These are phyloP conservation scores for Xestia xanthographa DNA, from an alignment of 2,888 invertebrate genomes.

Conservation along the genomic window DNA sequence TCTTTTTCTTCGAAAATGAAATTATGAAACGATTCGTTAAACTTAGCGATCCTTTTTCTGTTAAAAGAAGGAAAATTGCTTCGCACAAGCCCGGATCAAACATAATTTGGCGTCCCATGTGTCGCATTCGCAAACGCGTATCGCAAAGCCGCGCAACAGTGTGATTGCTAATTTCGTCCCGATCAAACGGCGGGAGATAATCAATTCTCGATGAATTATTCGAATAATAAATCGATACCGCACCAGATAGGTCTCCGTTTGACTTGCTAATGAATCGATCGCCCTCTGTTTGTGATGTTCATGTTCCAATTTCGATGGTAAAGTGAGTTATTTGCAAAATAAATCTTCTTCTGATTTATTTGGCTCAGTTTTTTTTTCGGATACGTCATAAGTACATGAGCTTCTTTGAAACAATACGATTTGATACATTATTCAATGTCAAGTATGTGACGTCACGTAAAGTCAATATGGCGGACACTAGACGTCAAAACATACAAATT, in stretches of 20 bases:
- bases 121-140: constrained; percentile 6
- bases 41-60: background rate
- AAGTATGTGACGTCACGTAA: background rate
- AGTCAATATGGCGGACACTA: background rate
- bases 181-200: constrained; percentile 59
- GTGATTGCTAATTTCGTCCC: constrained; percentile 30
- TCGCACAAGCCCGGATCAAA: constrained; percentile 2
- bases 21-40: constrained; percentile 39
- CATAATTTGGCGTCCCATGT: constrained; percentile 11
- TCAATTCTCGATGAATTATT: constrained; percentile 64
- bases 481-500: background rate
- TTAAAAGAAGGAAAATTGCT: constrained; percentile 6
- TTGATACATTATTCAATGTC: background rate
- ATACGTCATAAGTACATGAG: too few relatives aligned
- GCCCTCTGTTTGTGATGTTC: constrained; percentile 60
- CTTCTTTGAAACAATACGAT: background rate
- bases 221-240: constrained; percentile 48
- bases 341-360: background rate
- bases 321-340: constrained; percentile 50
- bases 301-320: constrained; percentile 51
- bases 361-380: too few relatives aligned
- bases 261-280: constrained; percentile 72
- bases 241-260: constrained; percentile 54
- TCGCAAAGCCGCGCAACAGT: constrained; percentile 23
- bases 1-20: background rate